Conservation (phyloP, 2,113 vertebrate species). For the Amblyopsis rosae region DNA sequence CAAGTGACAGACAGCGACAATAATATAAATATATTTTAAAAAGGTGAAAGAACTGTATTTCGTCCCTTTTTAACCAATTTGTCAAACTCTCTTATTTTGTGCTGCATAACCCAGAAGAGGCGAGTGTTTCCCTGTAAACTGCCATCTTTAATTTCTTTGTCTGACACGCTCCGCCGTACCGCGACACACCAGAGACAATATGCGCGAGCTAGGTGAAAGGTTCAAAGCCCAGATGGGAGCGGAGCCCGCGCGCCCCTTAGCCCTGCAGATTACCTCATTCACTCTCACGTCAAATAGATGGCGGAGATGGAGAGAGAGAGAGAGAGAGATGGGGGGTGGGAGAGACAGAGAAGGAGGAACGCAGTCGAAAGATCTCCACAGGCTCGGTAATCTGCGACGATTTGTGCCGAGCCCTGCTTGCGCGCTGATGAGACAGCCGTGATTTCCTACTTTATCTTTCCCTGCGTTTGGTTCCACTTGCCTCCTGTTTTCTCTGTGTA, state of each 20-base stretch:
- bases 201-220: conserved; percentile 65
- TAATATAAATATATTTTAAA: conserved; percentile 71
- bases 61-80: conserved; percentile 75
- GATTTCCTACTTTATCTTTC: conserved; percentile 43
- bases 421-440: conserved; percentile 46
- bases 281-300: conserved; percentile 69
- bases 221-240: conserved; percentile 75
- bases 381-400: conserved; percentile 66
- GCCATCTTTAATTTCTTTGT: conserved; percentile 79
- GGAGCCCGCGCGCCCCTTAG: conserved; percentile 63
- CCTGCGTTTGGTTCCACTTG: background rate
- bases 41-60: conserved; percentile 63
- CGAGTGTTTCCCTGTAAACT: conserved; percentile 74
- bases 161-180: conserved; percentile 59
- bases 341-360: conserved; percentile 59
- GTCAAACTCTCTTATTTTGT: conserved; percentile 59
- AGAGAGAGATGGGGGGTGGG: conserved; percentile 7
- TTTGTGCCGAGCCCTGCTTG: conserved; percentile 63
- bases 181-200: conserved; percentile 65
- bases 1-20: conserved; percentile 56
- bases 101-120: conserved; percentile 45
- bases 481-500: background rate
- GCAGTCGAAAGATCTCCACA: conserved; percentile 70
- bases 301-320: conserved; percentile 24
- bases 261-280: conserved; percentile 66